Evolutionary conservation across 2,888 invertebrate species (phyloP), one percentile per base, ranked within the genome.

Genomic region (Oligia strigilis): DNA sequence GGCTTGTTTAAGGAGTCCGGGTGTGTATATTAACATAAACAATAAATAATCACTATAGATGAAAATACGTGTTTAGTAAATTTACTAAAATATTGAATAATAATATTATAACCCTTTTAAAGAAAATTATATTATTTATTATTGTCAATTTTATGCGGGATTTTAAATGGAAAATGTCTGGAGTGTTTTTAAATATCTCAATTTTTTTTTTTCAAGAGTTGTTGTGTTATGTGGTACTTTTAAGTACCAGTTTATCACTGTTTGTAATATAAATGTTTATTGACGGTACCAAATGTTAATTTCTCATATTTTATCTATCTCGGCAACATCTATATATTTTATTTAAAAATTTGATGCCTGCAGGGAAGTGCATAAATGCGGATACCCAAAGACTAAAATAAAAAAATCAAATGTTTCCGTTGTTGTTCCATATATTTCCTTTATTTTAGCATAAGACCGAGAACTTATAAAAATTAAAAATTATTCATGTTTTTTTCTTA

Each of bases 331-430:
- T 66, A 81, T 64, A 78, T 69, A 67, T 79, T 84, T 77, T 83
- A 80, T 82, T 87, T 82, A 82, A 88, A 91, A 92, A 89, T 92
- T 89, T 88, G 90, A 92, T 93, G 92, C 87, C 89, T 87, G 94
- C 94, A 95, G 92, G 96, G 96, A 96, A 96, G 96, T 96, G 96
- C 96, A 95, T 94, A 92, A 87, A 84, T 92, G 91, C 91, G 90
- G 85, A 90, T 90, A 91, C 88, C 93, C 93, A 93, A 94, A 94
- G 92, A 93, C 86, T 89, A 76, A 82, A 84, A 87, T 78, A 78
- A 87, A 78, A 81, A 82, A 81, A 82, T 82, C 70, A 72, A 78
- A 80, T 90, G 83, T 89, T 91, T 87, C 85, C 81, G 81, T 86
- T 89, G 82, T 87, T 87, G 74, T 90, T 85, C 77, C 72, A 85